phyloP scores from a whole-genome alignment of 2,113 vertebrate genomes.

The Myrmecophaga tridactyla region DNA sequence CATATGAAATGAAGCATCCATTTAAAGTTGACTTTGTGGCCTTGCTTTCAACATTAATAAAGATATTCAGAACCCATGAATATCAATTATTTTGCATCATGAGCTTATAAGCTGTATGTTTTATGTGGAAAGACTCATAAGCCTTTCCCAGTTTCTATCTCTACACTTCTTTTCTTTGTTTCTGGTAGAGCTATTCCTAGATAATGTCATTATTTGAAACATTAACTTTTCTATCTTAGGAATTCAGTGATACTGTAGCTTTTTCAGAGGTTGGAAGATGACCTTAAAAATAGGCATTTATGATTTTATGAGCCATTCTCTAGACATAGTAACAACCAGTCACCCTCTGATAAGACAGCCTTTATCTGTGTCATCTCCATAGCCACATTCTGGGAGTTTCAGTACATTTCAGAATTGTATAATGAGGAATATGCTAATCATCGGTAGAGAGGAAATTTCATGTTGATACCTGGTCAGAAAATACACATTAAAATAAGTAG shows the following conservation, averaged over 20 bases:
- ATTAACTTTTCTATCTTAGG: not conserved
- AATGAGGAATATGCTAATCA: not conserved
- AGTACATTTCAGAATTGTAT: not conserved
- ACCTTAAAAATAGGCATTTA: not conserved
- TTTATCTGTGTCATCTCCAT: not conserved
- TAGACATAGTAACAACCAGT: not conserved
- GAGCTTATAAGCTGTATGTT: not conserved
- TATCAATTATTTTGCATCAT: conserved; percentile 12
- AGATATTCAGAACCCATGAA: not conserved
- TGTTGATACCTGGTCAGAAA: not conserved
- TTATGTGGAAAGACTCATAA: not conserved
- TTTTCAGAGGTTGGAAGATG: conserved; percentile 7
- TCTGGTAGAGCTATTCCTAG: not conserved
- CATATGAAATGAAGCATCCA: not conserved
- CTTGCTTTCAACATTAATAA: not conserved
- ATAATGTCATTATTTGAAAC: not conserved
- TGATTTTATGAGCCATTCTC: not conserved
- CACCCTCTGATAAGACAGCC: not conserved
- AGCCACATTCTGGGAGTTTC: not conserved
- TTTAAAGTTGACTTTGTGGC: not conserved
- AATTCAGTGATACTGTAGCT: not conserved
- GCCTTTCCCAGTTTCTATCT: not conserved
- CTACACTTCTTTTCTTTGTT: not conserved
- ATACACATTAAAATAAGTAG: not conserved
- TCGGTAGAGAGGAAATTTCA: not conserved